Evolutionary conservation across 2,888 invertebrate species (phyloP).

Genomic region (Epinotia ramella): DNA sequence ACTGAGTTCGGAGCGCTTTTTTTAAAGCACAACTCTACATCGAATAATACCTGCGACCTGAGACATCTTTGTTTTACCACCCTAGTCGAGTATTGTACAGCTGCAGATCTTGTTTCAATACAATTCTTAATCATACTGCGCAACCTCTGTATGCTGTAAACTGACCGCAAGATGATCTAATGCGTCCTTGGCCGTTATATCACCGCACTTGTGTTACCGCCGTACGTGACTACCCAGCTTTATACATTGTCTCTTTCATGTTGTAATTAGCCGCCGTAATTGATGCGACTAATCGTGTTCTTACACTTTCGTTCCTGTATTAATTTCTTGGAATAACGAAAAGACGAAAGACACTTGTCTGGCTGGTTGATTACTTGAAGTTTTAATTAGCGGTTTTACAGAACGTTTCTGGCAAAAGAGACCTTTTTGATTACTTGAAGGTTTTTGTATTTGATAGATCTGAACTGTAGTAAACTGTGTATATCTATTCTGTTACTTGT

Average conservation of each 20-base stretch:
- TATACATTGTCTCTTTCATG: slow-evolving; percentile 15
- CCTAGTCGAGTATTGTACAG: too few relatives aligned
- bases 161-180: slow-evolving; percentile 51
- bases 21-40: too few relatives aligned
- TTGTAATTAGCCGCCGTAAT: slow-evolving; percentile 21
- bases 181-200: slow-evolving; percentile 49
- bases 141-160: slow-evolving; percentile 24
- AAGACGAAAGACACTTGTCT: neutral
- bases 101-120: neutral
- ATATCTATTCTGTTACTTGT: too few relatives aligned
- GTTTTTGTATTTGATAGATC: too few relatives aligned
- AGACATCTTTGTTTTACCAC: too few relatives aligned
- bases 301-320: neutral
- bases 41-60: too few relatives aligned
- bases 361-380: neutral
- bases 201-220: slow-evolving; percentile 21
- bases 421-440: too few relatives aligned
- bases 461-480: too few relatives aligned
- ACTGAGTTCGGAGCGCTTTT: too few relatives aligned
- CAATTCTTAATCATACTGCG: neutral
- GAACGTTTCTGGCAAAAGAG: too few relatives aligned
- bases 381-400: neutral
- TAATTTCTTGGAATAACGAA: neutral
- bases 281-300: slow-evolving; percentile 10
- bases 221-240: slow-evolving; percentile 39